Base-by-base conservation (phyloP, 2,888 invertebrate genomes). In the Stramonita haemastoma region DNA sequence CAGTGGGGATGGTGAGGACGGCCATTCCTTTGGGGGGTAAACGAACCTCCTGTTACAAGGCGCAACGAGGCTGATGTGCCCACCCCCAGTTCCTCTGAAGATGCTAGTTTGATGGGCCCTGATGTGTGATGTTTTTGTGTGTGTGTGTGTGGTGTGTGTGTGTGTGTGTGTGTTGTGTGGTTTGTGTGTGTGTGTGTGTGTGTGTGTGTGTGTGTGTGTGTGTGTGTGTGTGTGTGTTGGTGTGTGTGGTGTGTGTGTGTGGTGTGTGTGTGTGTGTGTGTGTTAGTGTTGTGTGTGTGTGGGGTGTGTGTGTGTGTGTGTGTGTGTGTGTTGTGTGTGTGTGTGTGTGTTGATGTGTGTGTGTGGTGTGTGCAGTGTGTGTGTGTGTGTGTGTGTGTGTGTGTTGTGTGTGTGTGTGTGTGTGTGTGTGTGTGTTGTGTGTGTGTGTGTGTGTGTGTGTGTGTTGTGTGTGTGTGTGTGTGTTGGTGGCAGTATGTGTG, bases 31-130 rank as follows among this genome's bases (percentile, higher is more conserved):
- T 26, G 34, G 79, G 8, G 34, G 46, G 81, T 11, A 19, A 46
- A 5, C 32, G 77, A 15, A 77, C 8, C 29, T n/a, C n/a, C n/a
- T n/a, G n/a, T n/a, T n/a, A n/a, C n/a, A n/a, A 46, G 46, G 46
- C 46, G 5, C 26, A 13, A 19, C 60, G 36, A 6, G 4, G 46
- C 36, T 5, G 70, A 60, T 5, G 57, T 17, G 29, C 89, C 89
- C 13, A 13, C 32, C 13, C 46, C 84, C 73, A 85, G 26, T n/a
- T 85, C 85, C 8, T 29, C 70, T 70, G 89, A 89, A 36, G 89
- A 89, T 57, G 70, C 89, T 26, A 11, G 17, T 6, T 57, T 89
- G 60, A 46, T 32, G 15, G 89, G 89, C 34, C 89, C 89, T 4
- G 89, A 85, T 89, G 26, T 70, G 19, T 22, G 70, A 8, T 57